A percentile compares a stretch with the other conserved stretches of the same genome.
Evolutionary conservation across 2,888 invertebrate genomes (phyloP).

Genomic region (Xanthia togata): DNA sequence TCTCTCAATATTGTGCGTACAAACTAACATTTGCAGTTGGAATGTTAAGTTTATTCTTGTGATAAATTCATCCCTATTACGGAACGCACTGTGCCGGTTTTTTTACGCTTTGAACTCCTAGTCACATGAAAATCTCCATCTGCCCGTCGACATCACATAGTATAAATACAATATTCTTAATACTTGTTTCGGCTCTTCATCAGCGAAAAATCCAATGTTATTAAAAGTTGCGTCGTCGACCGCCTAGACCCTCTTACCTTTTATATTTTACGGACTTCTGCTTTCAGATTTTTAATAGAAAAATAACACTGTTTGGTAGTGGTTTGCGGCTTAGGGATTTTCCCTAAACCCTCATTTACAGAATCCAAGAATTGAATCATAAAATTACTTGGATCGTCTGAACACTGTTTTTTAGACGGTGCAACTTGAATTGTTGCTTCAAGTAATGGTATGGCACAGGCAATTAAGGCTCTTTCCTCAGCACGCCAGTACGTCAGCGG

Average conservation of each 20-base stretch:
- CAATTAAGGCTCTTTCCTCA: not conserved
- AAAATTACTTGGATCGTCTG: not conserved
- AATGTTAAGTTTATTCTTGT: too few relatives aligned
- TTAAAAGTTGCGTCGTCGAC: constrained; percentile 55
- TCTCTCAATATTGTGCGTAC: too few relatives aligned
- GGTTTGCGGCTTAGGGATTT: constrained; percentile 30
- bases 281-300: constrained; percentile 62
- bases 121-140: not conserved
- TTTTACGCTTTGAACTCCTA: not conserved
- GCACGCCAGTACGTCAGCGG: too few relatives aligned
- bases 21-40: too few relatives aligned
- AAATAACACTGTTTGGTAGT: constrained; percentile 46
- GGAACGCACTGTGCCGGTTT: too few relatives aligned
- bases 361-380: not conserved
- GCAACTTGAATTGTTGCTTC: not conserved
- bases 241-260: constrained; percentile 53
- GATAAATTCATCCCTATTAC: too few relatives aligned
- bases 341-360: too few relatives aligned
- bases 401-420: not conserved
- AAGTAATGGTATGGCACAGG: not conserved
- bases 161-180: constrained; percentile 37
- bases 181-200: constrained; percentile 31
- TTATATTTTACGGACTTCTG: constrained; percentile 59
- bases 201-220: constrained; percentile 62
- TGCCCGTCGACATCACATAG: not conserved